A percentile compares a stretch with the other conserved stretches of the same genome.
These are phyloP conservation scores for Ectropis grisescens DNA, from an alignment of 1,140 invertebrate genomes.

Conservation along the genomic window DNA sequence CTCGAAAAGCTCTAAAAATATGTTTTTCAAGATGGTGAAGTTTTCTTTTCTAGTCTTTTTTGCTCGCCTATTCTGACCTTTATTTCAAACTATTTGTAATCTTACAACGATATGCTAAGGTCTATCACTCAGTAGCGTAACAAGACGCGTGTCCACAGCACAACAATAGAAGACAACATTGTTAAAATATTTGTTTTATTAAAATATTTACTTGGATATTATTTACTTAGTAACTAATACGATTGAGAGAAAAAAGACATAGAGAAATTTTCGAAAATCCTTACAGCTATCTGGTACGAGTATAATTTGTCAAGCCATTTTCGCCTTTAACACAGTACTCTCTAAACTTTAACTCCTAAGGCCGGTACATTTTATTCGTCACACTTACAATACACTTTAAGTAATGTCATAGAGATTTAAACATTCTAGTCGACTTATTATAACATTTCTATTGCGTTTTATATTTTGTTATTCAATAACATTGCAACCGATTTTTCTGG, in stretches of 20 bases:
- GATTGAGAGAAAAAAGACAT: slow-evolving; percentile 58
- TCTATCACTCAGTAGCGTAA: too few species aligned
- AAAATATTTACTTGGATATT: slow-evolving; percentile 19
- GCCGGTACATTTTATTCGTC: slow-evolving; percentile 52
- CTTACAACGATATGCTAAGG: too few species aligned
- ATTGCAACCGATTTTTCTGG: slow-evolving; percentile 18
- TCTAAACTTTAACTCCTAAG: slow-evolving; percentile 48
- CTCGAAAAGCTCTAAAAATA: too few species aligned
- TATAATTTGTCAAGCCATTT: slow-evolving; percentile 42
- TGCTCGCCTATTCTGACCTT: too few species aligned
- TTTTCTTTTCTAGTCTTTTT: too few species aligned
- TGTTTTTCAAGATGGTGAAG: too few species aligned
- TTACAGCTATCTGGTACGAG: slow-evolving; percentile 41
- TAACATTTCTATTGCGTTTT: slow-evolving; percentile 40
- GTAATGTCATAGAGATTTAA: slow-evolving; percentile 31
- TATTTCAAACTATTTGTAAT: too few species aligned
- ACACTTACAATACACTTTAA: slow-evolving; percentile 55
- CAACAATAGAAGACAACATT: slow-evolving; percentile 13
- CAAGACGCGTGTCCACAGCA: slow-evolving; percentile 1
- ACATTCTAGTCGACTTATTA: slow-evolving; percentile 41
- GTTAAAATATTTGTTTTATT: slow-evolving; percentile 22
- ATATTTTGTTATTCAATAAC: slow-evolving; percentile 37
- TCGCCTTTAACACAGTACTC: slow-evolving; percentile 40
- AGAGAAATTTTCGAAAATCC: slow-evolving; percentile 60
- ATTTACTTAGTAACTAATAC: slow-evolving; percentile 48